phyloP scores from a whole-genome alignment of 30 jellyfish, hydroid and myxozoan genomes.

The Turritopsis rubra region DNA sequence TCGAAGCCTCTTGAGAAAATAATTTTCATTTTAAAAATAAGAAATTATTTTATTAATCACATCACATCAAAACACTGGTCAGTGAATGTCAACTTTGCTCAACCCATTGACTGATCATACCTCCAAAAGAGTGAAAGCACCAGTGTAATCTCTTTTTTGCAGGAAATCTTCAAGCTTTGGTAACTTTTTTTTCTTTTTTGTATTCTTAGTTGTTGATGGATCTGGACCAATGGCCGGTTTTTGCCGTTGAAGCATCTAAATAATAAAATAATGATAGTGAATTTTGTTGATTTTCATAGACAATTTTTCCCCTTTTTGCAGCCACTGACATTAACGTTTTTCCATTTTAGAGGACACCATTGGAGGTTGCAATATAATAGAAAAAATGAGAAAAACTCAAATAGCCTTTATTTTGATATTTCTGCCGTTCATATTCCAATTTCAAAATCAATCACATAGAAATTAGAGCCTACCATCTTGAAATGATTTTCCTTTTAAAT shows the following conservation, averaged over 20 bases:
- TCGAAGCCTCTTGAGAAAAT: no score
- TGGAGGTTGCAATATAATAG: no score
- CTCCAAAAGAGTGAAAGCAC: conserved; percentile 88
- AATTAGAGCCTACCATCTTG: not conserved
- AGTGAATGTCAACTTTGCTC: no score
- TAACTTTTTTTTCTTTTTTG: conserved; percentile 71
- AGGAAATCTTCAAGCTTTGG: conserved; percentile 79
- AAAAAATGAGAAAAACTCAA: no score
- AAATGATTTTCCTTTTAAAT: not conserved
- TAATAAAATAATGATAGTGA: not conserved
- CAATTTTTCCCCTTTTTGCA: no score
- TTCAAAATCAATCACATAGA: no score
- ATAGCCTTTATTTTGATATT: no score
- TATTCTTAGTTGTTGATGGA: conserved; percentile 47
- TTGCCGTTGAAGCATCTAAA: conserved; percentile 81
- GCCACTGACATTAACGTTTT: no score
- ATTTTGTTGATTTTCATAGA: not conserved
- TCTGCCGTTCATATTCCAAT: no score
- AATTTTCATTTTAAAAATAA: no score
- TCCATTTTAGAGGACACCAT: not conserved
- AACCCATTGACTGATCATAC: conserved; percentile 18
- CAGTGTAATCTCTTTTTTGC: conserved; percentile 80
- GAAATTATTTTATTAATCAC: no score
- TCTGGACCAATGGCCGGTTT: conserved; percentile 93
- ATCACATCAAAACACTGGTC: no score